Evolutionary conservation across 2,888 invertebrate species (phyloP), one percentile per base, ranked within the genome.

Genomic region (Electrophaes corylata): DNA sequence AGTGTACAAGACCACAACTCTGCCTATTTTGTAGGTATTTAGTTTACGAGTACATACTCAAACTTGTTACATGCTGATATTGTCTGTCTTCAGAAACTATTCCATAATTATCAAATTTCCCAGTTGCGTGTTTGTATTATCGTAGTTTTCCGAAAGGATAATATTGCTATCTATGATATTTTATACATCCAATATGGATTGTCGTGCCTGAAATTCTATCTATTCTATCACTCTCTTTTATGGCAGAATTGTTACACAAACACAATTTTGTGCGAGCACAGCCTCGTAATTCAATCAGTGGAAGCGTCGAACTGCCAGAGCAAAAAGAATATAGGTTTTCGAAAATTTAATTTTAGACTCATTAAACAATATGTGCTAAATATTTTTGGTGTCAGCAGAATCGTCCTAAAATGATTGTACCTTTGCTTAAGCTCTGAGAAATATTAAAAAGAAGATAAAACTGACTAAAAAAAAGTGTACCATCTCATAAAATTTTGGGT

Each of bases 241-340:
- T 53, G 44, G n/a, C 43, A 41, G 31, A 56, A 51, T 47, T 57
- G 57, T 57, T 43, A 50, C 50, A 53, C 43, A 47, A 57, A 57
- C 57, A 61, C 57, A 60, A 60, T 57, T 60, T 53, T 49, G 52
- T 43, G 29, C 23, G 57, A 46, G 50, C 47, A 39, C 40, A 45
- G 45, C 50, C 39, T 40, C 23, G 55, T 53, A 54, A 61, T 61
- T 54, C 43, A 57, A 61, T 61, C 50, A 46, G 16, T 47, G 19
- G 12, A 47, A 43, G 43, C 60, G 33, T 57, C 44, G 51, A 58
- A 58, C 57, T 52, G 41, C 44, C 44, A 49, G 16, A 31, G 31
- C 31, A 1, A 40, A 57, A 51, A 45, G 19, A 57, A 57, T 46
- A 51, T 57, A 19, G 20, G 46, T 46, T 47, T 45, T 43, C 20